Conservation (phyloP, 2,797 vertebrate species). For the Sphenopsis melanotis region DNA sequence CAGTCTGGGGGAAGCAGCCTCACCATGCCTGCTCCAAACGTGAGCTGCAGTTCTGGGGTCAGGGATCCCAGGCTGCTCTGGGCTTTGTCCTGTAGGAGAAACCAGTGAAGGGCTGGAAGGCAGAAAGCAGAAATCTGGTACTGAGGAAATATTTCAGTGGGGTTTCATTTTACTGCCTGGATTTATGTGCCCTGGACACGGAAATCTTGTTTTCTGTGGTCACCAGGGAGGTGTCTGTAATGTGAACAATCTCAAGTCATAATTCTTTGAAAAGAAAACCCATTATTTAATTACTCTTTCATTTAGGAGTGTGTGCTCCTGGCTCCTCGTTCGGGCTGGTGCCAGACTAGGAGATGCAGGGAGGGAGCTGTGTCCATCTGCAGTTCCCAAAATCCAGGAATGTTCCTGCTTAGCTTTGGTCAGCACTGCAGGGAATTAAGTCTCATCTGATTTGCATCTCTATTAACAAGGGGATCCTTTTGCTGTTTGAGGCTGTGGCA, state of each 20-base stretch:
- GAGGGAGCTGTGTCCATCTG: background rate
- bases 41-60: background rate
- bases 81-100: background rate
- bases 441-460: background rate
- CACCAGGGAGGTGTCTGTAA: background rate
- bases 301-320: background rate
- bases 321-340: background rate
- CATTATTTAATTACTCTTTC: background rate
- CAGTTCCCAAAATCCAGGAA: background rate
- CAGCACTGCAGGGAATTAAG: background rate
- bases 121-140: background rate
- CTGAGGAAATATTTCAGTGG: background rate
- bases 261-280: background rate
- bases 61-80: accelerated
- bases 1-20: background rate
- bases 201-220: background rate
- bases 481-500: background rate
- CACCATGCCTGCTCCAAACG: background rate
- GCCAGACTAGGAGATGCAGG: background rate
- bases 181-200: constrained; percentile 1
- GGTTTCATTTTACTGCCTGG: background rate
- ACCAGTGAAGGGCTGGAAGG: background rate
- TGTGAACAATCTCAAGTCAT: background rate
- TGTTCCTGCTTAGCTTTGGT: background rate
- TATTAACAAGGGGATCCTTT: background rate